These are phyloP conservation scores for Pedicia rivosa DNA, from an alignment of 2,888 invertebrate species.

Conservation along the genomic window DNA sequence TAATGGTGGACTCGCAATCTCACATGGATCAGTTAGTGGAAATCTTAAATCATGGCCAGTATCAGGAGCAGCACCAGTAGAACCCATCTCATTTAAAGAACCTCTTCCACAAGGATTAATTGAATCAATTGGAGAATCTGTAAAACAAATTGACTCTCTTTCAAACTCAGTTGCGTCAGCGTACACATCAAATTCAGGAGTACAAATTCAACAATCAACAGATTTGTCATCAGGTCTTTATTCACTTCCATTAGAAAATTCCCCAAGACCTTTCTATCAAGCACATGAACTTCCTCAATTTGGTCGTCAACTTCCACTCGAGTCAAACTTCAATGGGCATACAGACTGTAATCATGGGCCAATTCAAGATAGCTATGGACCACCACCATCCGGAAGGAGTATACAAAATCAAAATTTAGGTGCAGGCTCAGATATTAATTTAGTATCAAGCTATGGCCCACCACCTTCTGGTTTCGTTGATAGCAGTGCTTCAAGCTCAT, in stretches of 20 bases:
- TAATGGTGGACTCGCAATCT: constrained; percentile 25
- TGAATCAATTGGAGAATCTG: constrained; percentile 45
- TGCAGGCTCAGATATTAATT: constrained; percentile 20
- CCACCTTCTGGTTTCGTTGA: constrained; percentile 7
- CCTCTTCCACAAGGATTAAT: constrained; percentile 54
- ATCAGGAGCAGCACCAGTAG: constrained; percentile 25
- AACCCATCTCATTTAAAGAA: constrained; percentile 57
- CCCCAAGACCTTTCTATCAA: constrained; percentile 20
- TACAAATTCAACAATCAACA: constrained; percentile 45
- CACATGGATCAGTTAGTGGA: constrained; percentile 21
- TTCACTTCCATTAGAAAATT: constrained; percentile 15
- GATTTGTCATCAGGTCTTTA: constrained; percentile 27
- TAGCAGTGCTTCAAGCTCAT: background rate
- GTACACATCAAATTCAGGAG: no score
- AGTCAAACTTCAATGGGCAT: constrained; percentile 14
- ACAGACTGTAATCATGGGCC: constrained; percentile 27
- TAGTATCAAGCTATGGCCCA: constrained; percentile 6
- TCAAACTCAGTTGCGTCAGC: no score
- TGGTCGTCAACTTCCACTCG: background rate
- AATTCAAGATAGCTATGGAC: constrained; percentile 13
- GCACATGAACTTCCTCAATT: constrained; percentile 16
- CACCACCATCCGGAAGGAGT: constrained; percentile 20
- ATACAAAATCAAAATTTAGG: constrained; percentile 20
- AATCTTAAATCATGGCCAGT: constrained; percentile 20
- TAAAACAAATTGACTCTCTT: constrained; percentile 43